Conservation (phyloP, 2,113 vertebrate species). For the Pygoscelis adeliae region DNA sequence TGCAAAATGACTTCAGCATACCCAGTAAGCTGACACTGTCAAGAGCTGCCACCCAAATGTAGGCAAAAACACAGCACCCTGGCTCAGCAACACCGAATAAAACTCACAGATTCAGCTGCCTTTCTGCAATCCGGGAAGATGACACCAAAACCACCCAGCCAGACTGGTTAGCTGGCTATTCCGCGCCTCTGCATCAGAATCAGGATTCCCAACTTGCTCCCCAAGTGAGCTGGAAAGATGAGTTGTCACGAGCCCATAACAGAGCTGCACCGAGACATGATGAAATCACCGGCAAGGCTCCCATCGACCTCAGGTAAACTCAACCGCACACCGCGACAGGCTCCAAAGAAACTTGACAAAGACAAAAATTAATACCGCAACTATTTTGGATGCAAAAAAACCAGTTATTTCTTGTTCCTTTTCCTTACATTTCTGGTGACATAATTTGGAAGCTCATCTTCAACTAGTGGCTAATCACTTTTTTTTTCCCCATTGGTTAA, state of each 20-base stretch:
- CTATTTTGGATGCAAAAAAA: neutral
- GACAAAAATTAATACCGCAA: neutral
- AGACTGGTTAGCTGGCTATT: neutral
- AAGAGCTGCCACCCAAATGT: neutral
- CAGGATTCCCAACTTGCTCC: neutral
- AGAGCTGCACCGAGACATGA: neutral
- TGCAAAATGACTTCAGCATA: neutral
- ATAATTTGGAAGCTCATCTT: neutral
- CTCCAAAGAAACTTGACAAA: neutral
- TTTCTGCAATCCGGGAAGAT: neutral
- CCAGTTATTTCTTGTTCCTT: neutral
- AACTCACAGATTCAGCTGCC: neutral
- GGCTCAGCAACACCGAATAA: neutral
- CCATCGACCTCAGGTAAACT: neutral
- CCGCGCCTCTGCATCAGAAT: neutral
- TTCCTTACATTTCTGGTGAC: neutral
- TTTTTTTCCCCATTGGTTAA: neutral
- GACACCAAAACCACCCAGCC: neutral
- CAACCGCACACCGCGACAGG: fast-evolving
- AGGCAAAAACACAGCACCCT: neutral
- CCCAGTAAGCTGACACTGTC: neutral
- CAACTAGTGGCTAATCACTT: neutral
- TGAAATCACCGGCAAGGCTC: neutral
- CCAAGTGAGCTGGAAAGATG: neutral
- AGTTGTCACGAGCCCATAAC: neutral